Conservation (phyloP, 2,888 invertebrate species). For the Lydus trimaculatus region DNA sequence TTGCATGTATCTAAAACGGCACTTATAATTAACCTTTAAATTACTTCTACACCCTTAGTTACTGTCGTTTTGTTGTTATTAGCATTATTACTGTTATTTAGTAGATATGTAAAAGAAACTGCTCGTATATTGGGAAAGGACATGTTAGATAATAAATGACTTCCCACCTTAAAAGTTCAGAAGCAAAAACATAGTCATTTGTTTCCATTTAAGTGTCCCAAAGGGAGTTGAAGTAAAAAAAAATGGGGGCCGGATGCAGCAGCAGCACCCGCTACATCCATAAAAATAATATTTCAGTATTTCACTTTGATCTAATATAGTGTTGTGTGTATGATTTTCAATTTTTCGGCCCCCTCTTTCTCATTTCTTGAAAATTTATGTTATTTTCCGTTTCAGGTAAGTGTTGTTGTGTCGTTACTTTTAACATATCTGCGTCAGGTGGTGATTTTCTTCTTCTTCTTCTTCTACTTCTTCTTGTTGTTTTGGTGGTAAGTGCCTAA, state of each 20-base stretch:
- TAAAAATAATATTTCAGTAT: conserved; percentile 40
- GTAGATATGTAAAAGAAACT: not conserved
- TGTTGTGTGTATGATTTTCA: conserved; percentile 22
- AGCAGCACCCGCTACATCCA: conserved; percentile 19
- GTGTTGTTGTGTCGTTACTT: conserved; percentile 12
- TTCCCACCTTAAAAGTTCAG: conserved; percentile 23
- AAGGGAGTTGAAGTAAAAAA: conserved; percentile 36
- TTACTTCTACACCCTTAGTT: conserved; percentile 25
- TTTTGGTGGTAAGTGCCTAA: not conserved
- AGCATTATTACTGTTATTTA: not conserved
- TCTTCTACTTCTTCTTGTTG: not conserved
- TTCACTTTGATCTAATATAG: conserved; percentile 1
- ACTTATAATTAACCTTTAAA: conserved; percentile 25
- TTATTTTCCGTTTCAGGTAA: conserved; percentile 33
- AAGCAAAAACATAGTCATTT: conserved; percentile 41
- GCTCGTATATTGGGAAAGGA: not conserved
- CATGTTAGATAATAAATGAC: not conserved
- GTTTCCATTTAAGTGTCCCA: conserved; percentile 53
- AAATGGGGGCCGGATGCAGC: conserved; percentile 34
- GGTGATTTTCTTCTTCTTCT: conserved; percentile 11
- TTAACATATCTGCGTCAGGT: conserved; percentile 25
- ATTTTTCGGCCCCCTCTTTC: not conserved
- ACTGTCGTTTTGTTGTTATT: conserved; percentile 6
- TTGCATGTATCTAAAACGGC: conserved; percentile 15
- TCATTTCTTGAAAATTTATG: not conserved